These are phyloP conservation scores for Goniozus legneri DNA, from an alignment of 1,140 invertebrate genomes.

Conservation along the genomic window DNA sequence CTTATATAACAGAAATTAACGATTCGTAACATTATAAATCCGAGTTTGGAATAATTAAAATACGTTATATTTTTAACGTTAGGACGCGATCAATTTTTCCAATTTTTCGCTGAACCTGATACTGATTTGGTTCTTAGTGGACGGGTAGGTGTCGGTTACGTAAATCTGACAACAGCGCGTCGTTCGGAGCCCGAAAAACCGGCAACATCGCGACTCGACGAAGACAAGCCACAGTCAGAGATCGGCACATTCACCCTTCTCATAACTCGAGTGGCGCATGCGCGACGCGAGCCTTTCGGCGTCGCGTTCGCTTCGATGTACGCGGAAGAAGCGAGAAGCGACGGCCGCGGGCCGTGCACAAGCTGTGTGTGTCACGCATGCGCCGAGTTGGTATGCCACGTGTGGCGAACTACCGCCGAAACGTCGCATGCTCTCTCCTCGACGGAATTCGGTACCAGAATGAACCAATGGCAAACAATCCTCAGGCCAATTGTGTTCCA, in stretches of 20 bases:
- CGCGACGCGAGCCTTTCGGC: conserved; percentile 5
- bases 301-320: background rate
- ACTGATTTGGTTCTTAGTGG: too few species aligned
- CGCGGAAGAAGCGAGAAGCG: conserved; percentile 18
- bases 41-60: too few species aligned
- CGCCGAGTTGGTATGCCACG: conserved; percentile 23
- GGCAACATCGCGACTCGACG: conserved; percentile 18
- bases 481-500: conserved; percentile 23
- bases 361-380: too few species aligned
- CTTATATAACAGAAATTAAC: too few species aligned
- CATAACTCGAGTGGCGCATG: conserved; percentile 3
- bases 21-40: too few species aligned
- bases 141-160: too few species aligned
- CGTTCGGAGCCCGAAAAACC: background rate
- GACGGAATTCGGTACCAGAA: conserved; percentile 15
- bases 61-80: too few species aligned
- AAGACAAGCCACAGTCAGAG: background rate
- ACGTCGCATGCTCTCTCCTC: too few species aligned
- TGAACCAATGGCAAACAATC: conserved; percentile 18
- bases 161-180: background rate
- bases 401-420: conserved; percentile 28
- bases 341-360: too few species aligned
- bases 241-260: conserved; percentile 2
- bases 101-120: too few species aligned
- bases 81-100: too few species aligned